Conservation (phyloP, 2,797 vertebrate species). For the Sternotherus odoratus region DNA sequence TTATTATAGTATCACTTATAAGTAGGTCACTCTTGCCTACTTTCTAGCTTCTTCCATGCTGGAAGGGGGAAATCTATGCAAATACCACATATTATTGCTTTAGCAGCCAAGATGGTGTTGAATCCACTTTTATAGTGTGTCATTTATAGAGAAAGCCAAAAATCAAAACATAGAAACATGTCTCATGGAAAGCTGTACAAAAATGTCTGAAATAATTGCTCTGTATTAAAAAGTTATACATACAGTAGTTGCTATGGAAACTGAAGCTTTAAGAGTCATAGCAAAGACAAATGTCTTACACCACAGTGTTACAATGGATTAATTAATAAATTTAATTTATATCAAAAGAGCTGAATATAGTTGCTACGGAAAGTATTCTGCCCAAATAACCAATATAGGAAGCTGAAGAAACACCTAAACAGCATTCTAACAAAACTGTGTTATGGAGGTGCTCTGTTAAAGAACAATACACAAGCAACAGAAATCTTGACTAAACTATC, state of each 20-base stretch:
- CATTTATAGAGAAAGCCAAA: background rate
- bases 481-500: background rate
- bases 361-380: background rate
- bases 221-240: background rate
- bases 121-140: background rate
- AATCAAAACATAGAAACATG: rapidly evolving
- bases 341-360: background rate
- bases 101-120: background rate
- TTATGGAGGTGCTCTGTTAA: background rate
- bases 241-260: background rate
- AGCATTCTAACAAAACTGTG: background rate
- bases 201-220: background rate
- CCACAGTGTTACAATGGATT: background rate
- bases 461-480: background rate
- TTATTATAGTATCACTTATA: background rate
- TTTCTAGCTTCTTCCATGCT: background rate
- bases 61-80: background rate
- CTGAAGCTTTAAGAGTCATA: background rate
- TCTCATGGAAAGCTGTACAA: background rate
- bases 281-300: background rate
- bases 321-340: background rate
- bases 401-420: background rate
- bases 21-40: background rate
- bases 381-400: background rate
- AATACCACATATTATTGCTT: background rate